Conservation (phyloP, 2,113 vertebrate genomes). For the Dryoscopus gambensis region DNA sequence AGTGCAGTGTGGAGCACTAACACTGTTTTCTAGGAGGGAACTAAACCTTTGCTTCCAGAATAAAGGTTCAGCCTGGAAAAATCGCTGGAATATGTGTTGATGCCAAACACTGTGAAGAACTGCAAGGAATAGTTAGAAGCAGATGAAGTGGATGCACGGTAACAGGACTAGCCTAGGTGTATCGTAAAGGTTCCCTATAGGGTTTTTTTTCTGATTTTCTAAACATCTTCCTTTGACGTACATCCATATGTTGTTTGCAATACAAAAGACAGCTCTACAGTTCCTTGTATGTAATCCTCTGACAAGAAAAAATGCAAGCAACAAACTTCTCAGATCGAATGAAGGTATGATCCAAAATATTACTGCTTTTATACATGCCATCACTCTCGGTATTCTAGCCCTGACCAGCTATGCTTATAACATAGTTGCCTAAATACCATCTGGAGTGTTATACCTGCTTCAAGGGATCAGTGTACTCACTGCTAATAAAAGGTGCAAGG, state of each 20-base stretch:
- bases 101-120: neutral
- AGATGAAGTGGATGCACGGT: fast-evolving
- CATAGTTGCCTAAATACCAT: neutral
- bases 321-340: neutral
- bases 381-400: neutral
- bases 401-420: neutral
- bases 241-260: neutral
- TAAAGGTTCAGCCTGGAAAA: neutral
- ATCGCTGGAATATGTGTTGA: neutral
- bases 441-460: neutral
- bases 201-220: neutral
- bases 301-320: neutral
- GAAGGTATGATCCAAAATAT: neutral
- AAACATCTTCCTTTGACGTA: neutral
- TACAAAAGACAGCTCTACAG: neutral
- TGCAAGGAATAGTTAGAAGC: neutral
- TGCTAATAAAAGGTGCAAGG: neutral
- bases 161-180: neutral
- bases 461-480: neutral
- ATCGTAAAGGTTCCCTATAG: neutral
- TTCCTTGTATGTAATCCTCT: neutral
- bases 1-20: neutral
- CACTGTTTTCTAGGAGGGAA: neutral
- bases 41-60: neutral
- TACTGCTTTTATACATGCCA: neutral